Conservation (phyloP, 1,140 invertebrate species). For the Melanaphis sacchari region DNA sequence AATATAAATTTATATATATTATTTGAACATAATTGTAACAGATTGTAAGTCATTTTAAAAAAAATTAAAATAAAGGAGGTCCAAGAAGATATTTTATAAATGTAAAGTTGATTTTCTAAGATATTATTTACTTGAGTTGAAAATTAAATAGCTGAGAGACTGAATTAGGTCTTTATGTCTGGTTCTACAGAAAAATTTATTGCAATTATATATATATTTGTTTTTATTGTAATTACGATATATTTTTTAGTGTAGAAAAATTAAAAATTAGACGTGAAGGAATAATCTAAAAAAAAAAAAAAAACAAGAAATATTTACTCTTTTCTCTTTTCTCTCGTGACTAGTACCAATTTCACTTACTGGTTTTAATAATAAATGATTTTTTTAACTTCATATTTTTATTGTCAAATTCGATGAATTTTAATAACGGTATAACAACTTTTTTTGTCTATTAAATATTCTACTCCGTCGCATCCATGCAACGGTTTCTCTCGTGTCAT, state of each 20-base stretch:
- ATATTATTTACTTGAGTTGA: background rate
- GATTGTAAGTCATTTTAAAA: background rate
- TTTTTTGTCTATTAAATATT: background rate
- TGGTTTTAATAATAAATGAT: background rate
- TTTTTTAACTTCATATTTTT: background rate
- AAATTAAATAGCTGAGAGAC: background rate
- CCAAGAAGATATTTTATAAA: background rate
- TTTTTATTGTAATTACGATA: no score
- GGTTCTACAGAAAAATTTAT: background rate
- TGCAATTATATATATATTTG: background rate
- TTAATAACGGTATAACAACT: background rate
- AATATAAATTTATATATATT: background rate
- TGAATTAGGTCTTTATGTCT: no score
- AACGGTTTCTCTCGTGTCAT: background rate
- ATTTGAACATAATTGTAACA: background rate
- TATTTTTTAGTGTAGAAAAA: background rate
- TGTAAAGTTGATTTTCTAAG: background rate
- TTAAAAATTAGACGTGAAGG: no score
- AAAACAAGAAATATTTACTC: background rate
- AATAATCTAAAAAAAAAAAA: background rate
- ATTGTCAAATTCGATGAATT: background rate
- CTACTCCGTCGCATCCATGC: no score
- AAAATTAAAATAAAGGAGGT: background rate
- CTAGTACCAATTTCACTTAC: background rate
- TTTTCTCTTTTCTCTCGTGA: background rate